Evolutionary conservation across 1,140 invertebrate species (phyloP), one percentile per base, ranked within the genome.

Genomic region (Colletes gigas): DNA sequence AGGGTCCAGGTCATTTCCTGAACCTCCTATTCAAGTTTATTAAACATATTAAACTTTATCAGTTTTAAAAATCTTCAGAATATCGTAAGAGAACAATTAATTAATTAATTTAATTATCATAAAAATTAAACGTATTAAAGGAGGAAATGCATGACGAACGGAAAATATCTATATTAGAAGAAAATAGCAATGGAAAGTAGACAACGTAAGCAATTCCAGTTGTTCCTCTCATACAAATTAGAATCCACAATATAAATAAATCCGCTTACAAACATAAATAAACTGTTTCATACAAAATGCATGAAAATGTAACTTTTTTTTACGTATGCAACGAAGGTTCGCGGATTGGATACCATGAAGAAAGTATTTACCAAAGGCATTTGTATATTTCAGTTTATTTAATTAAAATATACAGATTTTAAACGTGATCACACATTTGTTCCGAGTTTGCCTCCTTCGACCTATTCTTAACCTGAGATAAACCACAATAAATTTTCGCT

Each of bases 331-430:
- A 52, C 2, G 4, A 15, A n/a, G 12, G 19, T 44, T 30, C 9
- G 30, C 50, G 14, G 44, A 44, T 17, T 50, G 47, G 19, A 21
- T 21, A 41, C 15, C n/a, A 19, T 41, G 4, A 77, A 47, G 41
- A 59, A 69, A 68, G 68, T 19, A 68, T 76, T 59, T 67, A 14
- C 50, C 19, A 39, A 63, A 50, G 47, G 21, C 39, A 50, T 82
- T 82, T 73, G 63, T 60, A 79, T 85, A 83, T 88, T 81, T 88
- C 44, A 85, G 60, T 90, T 89, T 89, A 86, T 90, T 89, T 90
- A 89, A 90, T 90, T 90, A 90, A 90, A 91, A 91, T 91, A 90
- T 91, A 90, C 86, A 90, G 83, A 70, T 86, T 88, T 88, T 84
- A 89, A 89, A 89, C 80, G 83, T 86, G 87, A 90, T 90, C 88